A percentile compares a stretch with the other conserved stretches of the same genome.
Conservation (phyloP, 2,113 vertebrate genomes). For the Hyaena hyaena region DNA sequence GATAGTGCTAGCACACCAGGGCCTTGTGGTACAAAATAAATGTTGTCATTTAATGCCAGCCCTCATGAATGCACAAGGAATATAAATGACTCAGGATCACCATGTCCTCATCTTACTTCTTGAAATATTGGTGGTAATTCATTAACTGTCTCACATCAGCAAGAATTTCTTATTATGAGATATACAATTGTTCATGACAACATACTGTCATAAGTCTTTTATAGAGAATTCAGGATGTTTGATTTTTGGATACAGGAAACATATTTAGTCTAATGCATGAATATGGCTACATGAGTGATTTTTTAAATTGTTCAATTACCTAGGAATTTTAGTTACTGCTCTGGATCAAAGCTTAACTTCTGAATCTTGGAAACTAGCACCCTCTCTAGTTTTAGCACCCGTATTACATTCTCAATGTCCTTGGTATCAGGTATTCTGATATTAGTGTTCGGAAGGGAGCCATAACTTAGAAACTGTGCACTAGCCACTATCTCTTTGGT, state of each 20-base stretch:
- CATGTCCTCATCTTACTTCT: neutral
- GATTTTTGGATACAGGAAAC: neutral
- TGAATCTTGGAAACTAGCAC: neutral
- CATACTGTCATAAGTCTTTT: neutral
- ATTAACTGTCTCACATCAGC: neutral
- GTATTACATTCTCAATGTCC: neutral
- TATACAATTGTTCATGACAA: neutral
- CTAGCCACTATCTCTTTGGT: neutral
- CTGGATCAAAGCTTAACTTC: neutral
- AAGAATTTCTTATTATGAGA: neutral
- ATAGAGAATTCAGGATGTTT: neutral
- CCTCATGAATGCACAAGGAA: constrained; percentile 7
- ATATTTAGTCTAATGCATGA: neutral
- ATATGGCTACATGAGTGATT: neutral
- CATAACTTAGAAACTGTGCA: neutral
- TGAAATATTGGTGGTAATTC: neutral
- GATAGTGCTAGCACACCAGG: constrained; percentile 29
- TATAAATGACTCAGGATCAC: constrained; percentile 7
- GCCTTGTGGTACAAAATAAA: constrained; percentile 44
- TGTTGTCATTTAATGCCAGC: neutral
- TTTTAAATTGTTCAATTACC: neutral
- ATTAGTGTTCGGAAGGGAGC: neutral
- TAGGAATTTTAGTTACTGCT: neutral
- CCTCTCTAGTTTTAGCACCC: neutral
- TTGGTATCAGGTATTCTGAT: neutral